Conservation (phyloP, 2,888 invertebrate genomes). For the Tineola bisselliella region DNA sequence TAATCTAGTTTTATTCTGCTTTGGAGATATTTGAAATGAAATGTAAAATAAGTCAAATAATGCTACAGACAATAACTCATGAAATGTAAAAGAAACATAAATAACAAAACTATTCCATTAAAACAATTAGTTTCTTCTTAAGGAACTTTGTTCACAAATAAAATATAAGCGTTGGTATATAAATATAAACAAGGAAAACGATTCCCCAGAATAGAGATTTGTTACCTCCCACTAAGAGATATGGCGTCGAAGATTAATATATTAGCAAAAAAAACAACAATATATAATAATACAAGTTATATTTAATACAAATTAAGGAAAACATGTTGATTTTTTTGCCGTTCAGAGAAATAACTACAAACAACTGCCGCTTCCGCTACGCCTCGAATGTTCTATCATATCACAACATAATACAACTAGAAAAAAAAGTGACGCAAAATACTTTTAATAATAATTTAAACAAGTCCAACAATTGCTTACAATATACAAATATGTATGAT, state of each 20-base stretch:
- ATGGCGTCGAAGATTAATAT: background rate
- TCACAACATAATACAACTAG: no score
- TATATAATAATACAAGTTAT: no score
- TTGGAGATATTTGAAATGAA: no score
- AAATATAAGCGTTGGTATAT: background rate
- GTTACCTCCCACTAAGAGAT: background rate
- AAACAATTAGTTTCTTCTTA: background rate
- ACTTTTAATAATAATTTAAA: no score
- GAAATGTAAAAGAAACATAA: background rate
- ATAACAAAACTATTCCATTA: conserved; percentile 3
- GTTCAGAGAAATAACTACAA: background rate
- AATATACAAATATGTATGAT: no score
- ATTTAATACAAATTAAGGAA: background rate
- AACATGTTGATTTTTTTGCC: background rate
- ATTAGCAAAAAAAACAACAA: background rate
- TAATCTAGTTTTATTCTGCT: no score
- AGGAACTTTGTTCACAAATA: background rate
- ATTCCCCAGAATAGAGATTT: background rate
- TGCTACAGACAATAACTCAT: background rate
- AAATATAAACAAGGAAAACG: conserved; percentile 12
- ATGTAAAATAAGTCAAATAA: background rate
- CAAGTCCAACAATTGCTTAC: no score
- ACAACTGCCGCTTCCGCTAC: no score
- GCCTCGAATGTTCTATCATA: no score
- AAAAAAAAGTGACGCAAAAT: no score